phyloP scores from a whole-genome alignment of 2,113 vertebrate species.

The Gobio gobio region DNA sequence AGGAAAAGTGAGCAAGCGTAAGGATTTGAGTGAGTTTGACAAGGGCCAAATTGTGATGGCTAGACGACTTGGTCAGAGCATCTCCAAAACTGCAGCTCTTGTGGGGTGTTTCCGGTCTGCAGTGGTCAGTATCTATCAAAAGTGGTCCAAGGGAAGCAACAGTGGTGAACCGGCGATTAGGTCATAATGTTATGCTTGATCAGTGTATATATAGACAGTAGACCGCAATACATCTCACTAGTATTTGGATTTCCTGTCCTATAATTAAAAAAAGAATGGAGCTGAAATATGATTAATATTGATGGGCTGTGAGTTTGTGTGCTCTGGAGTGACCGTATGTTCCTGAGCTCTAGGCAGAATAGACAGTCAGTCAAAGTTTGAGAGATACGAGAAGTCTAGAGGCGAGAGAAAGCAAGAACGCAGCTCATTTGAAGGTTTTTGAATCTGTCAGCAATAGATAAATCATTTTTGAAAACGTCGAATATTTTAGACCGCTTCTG shows the following conservation, averaged over 20 bases:
- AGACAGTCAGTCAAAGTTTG: slow-evolving; percentile 8
- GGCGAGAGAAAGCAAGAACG: background rate
- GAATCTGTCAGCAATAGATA: slow-evolving; percentile 40
- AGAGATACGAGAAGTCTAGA: slow-evolving; percentile 5
- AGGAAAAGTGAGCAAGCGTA: too few relatives aligned
- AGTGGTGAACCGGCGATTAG: too few relatives aligned
- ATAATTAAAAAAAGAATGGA: background rate
- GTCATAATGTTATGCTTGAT: too few relatives aligned
- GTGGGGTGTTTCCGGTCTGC: too few relatives aligned
- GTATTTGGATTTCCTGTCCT: background rate
- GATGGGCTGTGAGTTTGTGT: background rate
- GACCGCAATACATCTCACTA: background rate
- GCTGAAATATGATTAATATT: background rate
- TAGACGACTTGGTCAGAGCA: too few relatives aligned
- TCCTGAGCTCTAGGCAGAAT: slow-evolving; percentile 15
- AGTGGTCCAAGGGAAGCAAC: too few relatives aligned
- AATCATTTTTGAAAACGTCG: slow-evolving; percentile 41
- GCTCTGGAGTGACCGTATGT: background rate
- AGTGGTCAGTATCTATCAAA: too few relatives aligned
- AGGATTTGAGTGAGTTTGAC: too few relatives aligned
- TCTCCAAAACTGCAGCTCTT: too few relatives aligned
- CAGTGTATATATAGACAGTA: background rate
- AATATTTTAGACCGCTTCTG: slow-evolving; percentile 37
- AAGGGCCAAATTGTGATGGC: too few relatives aligned
- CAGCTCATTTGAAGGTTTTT: slow-evolving; percentile 39